Percentiles rank a stretch among this genome's conserved stretches.
phyloP scores from a whole-genome alignment of 2,888 invertebrate genomes.

The Cosmopolites sordidus region DNA sequence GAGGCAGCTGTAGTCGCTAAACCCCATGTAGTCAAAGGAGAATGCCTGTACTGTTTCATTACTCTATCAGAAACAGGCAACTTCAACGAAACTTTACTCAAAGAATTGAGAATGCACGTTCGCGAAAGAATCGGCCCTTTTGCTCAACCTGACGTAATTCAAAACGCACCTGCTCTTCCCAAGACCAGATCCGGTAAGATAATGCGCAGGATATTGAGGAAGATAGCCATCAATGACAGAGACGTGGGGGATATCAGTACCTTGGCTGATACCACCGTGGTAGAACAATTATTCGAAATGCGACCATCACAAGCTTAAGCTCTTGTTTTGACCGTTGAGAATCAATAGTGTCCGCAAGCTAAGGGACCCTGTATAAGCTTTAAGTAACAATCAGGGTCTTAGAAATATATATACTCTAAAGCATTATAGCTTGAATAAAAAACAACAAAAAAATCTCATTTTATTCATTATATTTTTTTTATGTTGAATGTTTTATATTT shows the following conservation, averaged over 20 bases:
- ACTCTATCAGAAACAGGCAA: constrained; percentile 75
- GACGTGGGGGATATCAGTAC: constrained; percentile 93
- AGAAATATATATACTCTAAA: too few relatives aligned
- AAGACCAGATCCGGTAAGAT: constrained; percentile 98
- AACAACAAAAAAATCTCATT: too few relatives aligned
- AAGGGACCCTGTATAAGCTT: too few relatives aligned
- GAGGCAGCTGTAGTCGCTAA: constrained; percentile 96
- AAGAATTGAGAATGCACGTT: constrained; percentile 72
- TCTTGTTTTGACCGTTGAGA: too few relatives aligned
- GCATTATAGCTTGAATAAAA: too few relatives aligned
- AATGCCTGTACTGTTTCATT: constrained; percentile 95
- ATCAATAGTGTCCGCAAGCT: too few relatives aligned
- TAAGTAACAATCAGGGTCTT: too few relatives aligned
- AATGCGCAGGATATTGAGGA: constrained; percentile 90
- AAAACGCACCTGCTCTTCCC: constrained; percentile 89
- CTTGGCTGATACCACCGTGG: constrained; percentile 85
- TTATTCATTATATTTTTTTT: too few relatives aligned
- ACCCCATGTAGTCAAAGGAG: constrained; percentile 93
- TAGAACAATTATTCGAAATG: constrained; percentile 73
- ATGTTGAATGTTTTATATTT: too few relatives aligned
- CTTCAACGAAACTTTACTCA: constrained; percentile 67
- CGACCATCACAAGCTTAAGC: constrained; percentile 52
- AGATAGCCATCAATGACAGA: constrained; percentile 84
- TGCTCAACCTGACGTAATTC: constrained; percentile 91
- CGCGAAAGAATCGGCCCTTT: constrained; percentile 92